A percentile compares a stretch with the other conserved stretches of the same genome.
Conservation (phyloP, 2,888 invertebrate species). For the Patella depressa region DNA sequence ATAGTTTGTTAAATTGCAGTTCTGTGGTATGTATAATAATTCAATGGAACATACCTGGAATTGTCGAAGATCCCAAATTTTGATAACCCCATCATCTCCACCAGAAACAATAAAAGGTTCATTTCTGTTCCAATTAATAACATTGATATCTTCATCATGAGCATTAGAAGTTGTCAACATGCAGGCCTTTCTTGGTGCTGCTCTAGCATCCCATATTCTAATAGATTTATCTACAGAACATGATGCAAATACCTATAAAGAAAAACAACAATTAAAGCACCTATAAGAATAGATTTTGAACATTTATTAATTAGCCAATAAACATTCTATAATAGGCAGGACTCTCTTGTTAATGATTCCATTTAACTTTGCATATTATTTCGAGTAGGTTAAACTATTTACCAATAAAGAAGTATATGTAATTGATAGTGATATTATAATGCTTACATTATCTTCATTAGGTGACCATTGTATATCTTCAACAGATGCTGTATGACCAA, state of each 20-base stretch:
- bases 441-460: slow-evolving; percentile 82
- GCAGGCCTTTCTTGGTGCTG: slow-evolving; percentile 87
- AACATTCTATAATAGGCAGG: too few species aligned
- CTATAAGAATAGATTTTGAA: too few species aligned
- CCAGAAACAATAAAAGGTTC: slow-evolving; percentile 91
- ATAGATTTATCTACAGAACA: slow-evolving; percentile 77
- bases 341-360: too few species aligned
- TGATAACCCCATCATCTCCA: slow-evolving; percentile 94
- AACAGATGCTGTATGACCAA: slow-evolving; percentile 91
- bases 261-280: background rate
- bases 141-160: slow-evolving; percentile 94
- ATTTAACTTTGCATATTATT: too few species aligned
- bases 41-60: slow-evolving; percentile 53
- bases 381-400: background rate
- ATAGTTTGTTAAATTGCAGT: too few species aligned
- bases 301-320: too few species aligned
- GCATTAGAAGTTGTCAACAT: slow-evolving; percentile 89
- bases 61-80: slow-evolving; percentile 92
- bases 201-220: slow-evolving; percentile 95
- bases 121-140: slow-evolving; percentile 94
- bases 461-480: slow-evolving; percentile 99
- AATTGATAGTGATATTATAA: background rate
- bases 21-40: too few species aligned
- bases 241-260: slow-evolving; percentile 72
- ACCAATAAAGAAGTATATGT: background rate